A percentile compares a stretch with the other conserved stretches of the same genome.
Evolutionary conservation across 2,888 invertebrate species (phyloP).

Genomic region (Drosophila fungiperda): DNA sequence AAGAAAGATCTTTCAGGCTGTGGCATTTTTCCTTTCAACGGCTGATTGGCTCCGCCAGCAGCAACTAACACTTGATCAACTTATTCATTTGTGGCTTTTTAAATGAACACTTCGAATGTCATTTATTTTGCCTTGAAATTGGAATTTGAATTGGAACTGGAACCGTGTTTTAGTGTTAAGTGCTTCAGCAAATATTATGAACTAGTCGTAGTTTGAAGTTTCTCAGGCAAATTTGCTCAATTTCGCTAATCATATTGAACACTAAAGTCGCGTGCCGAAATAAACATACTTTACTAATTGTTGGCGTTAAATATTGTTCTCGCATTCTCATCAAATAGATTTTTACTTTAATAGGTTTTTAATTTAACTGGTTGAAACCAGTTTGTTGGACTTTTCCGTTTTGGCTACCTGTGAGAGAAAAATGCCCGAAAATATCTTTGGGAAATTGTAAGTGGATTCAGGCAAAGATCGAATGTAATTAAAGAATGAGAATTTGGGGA

Average conservation of each 20-base stretch:
- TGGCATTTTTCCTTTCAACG: slow-evolving; percentile 58
- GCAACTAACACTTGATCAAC: slow-evolving; percentile 5
- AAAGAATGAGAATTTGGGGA: background rate
- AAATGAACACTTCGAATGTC: slow-evolving; percentile 23
- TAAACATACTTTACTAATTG: slow-evolving; percentile 34
- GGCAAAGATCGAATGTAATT: slow-evolving; percentile 18
- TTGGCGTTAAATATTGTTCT: background rate
- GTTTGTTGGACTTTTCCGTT: slow-evolving; percentile 20
- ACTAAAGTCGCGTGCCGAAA: slow-evolving; percentile 45
- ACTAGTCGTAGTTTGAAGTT: background rate
- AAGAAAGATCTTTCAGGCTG: slow-evolving; percentile 35
- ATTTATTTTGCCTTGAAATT: slow-evolving; percentile 28
- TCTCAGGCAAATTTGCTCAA: slow-evolving; percentile 21
- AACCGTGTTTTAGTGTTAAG: slow-evolving; percentile 42
- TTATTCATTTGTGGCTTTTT: background rate
- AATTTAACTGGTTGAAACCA: slow-evolving; percentile 23
- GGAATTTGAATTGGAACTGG: slow-evolving; percentile 28
- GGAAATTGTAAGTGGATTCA: slow-evolving; percentile 8
- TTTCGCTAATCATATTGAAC: slow-evolving; percentile 34
- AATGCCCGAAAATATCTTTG: background rate
- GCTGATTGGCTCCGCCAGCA: slow-evolving; percentile 12
- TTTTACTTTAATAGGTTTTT: background rate
- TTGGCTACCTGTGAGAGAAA: slow-evolving; percentile 27
- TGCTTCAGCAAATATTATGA: slow-evolving; percentile 36
- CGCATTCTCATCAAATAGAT: background rate